Evolutionary conservation across 2,797 vertebrate species (phyloP).

Genomic region (Hydrocynus forskahlii): DNA sequence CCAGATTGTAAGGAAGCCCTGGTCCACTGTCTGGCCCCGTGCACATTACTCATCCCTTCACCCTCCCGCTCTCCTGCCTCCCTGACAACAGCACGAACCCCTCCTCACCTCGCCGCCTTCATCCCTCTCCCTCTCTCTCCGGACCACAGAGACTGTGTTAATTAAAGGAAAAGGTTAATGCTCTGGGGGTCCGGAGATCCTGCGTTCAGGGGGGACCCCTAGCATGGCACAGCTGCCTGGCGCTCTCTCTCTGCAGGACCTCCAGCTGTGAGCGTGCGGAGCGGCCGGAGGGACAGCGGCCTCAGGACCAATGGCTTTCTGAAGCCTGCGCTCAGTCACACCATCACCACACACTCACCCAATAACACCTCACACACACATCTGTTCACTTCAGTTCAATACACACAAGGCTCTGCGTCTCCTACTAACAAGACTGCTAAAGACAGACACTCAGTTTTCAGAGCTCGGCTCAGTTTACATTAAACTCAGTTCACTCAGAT

Average conservation of each 20-base stretch:
- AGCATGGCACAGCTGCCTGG: constrained; percentile 74
- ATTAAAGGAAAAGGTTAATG: constrained; percentile 84
- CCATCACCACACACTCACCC: constrained; percentile 11
- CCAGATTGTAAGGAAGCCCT: constrained; percentile 71
- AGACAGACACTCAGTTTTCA: too few species aligned
- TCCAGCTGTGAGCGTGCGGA: constrained; percentile 54
- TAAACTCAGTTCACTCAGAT: too few species aligned
- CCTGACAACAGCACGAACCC: constrained; percentile 50
- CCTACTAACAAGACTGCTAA: too few species aligned
- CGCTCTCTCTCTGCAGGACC: constrained; percentile 50
- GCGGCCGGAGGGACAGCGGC: constrained; percentile 57
- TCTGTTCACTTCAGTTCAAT: too few species aligned
- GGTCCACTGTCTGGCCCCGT: constrained; percentile 67
- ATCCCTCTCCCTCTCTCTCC: constrained; percentile 57
- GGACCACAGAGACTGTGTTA: constrained; percentile 75
- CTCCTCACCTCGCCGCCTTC: constrained; percentile 68
- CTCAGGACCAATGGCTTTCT: constrained; percentile 53
- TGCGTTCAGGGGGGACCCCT: constrained; percentile 67
- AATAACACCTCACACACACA: too few species aligned
- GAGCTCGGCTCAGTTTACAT: too few species aligned
- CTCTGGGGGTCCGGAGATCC: constrained; percentile 70
- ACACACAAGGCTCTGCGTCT: too few species aligned
- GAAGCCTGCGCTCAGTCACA: constrained; percentile 60
- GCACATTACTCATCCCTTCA: constrained; percentile 75
- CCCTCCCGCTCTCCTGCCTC: constrained; percentile 53